These are phyloP conservation scores for Subacronicta megacephala DNA, from an alignment of 2,888 invertebrate genomes.

Conservation along the genomic window DNA sequence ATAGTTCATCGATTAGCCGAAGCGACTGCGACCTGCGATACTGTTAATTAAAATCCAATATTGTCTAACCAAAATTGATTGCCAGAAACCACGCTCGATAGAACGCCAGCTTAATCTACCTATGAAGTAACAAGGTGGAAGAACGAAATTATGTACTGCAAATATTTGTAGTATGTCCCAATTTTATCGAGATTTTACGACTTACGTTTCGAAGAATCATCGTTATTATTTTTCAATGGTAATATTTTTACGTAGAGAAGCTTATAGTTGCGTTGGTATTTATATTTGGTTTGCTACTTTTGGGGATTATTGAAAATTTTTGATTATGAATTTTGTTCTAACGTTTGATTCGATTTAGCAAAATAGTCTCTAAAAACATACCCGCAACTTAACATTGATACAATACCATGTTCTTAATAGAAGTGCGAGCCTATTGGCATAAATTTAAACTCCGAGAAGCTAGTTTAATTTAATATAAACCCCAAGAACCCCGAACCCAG, in stretches of 20 bases:
- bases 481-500: too few species aligned
- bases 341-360: too few species aligned
- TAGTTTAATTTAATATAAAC: too few species aligned
- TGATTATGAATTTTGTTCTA: too few species aligned
- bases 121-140: constrained; percentile 53
- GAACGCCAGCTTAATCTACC: constrained; percentile 61
- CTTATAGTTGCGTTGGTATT: constrained; percentile 7
- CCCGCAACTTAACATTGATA: too few species aligned
- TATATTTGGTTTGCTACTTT: constrained; percentile 21
- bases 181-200: constrained; percentile 48
- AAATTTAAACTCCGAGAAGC: too few species aligned
- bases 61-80: constrained; percentile 89
- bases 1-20: constrained; percentile 74
- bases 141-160: constrained; percentile 52
- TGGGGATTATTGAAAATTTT: too few species aligned
- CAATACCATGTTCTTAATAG: too few species aligned
- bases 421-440: too few species aligned
- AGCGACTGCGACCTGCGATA: constrained; percentile 74
- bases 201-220: constrained; percentile 24
- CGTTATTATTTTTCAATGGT: constrained; percentile 34
- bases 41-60: constrained; percentile 89
- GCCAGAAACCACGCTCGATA: constrained; percentile 72
- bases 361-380: too few species aligned
- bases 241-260: constrained; percentile 15
- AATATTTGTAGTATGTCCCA: constrained; percentile 53